A percentile compares a stretch with the other conserved stretches of the same genome.
phyloP scores from a whole-genome alignment of 2,888 invertebrate genomes.

The Frankliniella intonsa region DNA sequence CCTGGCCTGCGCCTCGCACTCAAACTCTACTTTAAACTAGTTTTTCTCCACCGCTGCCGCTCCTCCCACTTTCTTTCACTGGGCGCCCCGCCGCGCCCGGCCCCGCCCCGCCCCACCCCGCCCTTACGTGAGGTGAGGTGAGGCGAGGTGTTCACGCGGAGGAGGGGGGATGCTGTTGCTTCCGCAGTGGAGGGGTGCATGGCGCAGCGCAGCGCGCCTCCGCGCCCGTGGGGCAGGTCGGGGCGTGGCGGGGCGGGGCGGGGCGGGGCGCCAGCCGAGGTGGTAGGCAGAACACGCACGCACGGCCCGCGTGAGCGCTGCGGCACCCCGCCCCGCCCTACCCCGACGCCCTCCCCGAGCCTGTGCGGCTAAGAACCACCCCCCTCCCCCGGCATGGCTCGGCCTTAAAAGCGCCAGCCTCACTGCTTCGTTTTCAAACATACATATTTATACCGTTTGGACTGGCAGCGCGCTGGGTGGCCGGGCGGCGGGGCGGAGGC shows the following conservation, averaged over 20 bases:
- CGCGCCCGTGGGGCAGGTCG: not conserved
- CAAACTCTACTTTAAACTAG: slow-evolving; percentile 27
- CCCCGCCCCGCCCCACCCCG: too few relatives aligned
- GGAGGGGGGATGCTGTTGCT: not conserved
- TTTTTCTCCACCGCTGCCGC: slow-evolving; percentile 22
- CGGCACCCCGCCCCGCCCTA: not conserved
- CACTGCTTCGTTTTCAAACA: not conserved
- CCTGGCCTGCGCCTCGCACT: not conserved
- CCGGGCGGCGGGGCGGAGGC: not conserved
- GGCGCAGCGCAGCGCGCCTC: not conserved
- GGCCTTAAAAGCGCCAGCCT: not conserved
- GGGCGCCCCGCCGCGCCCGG: too few relatives aligned
- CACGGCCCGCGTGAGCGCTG: not conserved
- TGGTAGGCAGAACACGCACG: not conserved
- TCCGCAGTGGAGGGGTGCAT: not conserved
- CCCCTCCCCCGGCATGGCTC: not conserved
- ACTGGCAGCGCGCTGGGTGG: too few relatives aligned
- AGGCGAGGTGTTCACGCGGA: not conserved
- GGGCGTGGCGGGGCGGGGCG: not conserved
- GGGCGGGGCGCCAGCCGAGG: not conserved
- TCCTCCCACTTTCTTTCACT: not conserved
- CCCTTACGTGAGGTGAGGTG: not conserved
- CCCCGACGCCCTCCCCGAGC: not conserved
- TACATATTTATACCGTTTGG: not conserved
- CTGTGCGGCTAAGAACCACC: not conserved